Evolutionary conservation across 2,797 vertebrate genomes (phyloP).

Genomic region (Pagetopsis macropterus): DNA sequence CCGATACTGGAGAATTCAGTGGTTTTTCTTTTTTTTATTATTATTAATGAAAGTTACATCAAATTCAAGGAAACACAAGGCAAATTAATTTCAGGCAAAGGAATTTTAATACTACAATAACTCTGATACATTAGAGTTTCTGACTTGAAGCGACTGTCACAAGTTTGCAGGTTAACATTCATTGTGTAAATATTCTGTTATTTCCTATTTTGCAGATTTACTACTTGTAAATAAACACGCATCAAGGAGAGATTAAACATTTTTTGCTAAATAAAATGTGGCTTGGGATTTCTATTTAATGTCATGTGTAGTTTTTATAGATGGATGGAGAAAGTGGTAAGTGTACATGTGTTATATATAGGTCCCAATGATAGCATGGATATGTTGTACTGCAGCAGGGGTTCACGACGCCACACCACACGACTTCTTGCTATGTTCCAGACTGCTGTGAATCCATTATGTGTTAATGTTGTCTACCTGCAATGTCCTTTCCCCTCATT

Average conservation of each 20-base stretch:
- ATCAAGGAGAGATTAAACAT: constrained; percentile 99
- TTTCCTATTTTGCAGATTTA: constrained; percentile 99
- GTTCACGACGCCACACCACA: not conserved
- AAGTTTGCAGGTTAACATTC: constrained; percentile 82
- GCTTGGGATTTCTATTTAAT: constrained; percentile 33
- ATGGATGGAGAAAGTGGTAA: not conserved
- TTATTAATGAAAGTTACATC: constrained; percentile 57
- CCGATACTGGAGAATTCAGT: constrained; percentile 54
- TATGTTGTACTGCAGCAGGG: not conserved
- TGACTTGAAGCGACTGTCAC: constrained; percentile 88
- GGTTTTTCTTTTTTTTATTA: constrained; percentile 20
- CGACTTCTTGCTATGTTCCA: not conserved
- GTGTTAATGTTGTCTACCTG: not conserved
- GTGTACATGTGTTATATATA: not conserved
- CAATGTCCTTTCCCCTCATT: not conserved
- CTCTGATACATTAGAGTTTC: constrained; percentile 83
- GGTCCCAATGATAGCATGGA: not conserved
- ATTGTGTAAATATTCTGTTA: constrained; percentile 96
- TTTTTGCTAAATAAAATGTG: constrained; percentile 93
- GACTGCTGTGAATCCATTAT: not conserved
- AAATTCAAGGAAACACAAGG: constrained; percentile 65
- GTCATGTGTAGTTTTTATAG: not conserved
- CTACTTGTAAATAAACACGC: constrained; percentile 99
- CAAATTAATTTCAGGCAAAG: constrained; percentile 72
- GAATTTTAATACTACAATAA: constrained; percentile 81